Conservation (phyloP, 2,113 vertebrate genomes). For the Eublepharis macularius region DNA sequence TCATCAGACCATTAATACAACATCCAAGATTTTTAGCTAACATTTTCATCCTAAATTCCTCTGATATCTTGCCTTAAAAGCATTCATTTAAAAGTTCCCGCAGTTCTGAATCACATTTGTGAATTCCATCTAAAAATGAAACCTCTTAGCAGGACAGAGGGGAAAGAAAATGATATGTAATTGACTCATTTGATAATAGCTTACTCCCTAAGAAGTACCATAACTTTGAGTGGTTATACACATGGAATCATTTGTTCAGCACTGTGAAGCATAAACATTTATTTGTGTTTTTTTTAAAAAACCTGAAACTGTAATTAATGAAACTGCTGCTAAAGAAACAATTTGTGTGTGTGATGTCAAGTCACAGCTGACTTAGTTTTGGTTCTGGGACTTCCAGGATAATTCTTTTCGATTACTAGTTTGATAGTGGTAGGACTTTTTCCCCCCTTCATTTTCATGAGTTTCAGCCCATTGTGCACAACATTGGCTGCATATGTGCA, state of each 20-base stretch:
- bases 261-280: neutral
- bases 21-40: conserved; percentile 27
- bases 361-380: too few relatives aligned
- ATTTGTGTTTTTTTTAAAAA: neutral
- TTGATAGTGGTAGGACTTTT: too few relatives aligned
- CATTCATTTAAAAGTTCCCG: conserved; percentile 3
- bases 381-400: too few relatives aligned
- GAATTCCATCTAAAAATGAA: neutral
- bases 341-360: too few relatives aligned
- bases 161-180: conserved; percentile 1
- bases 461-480: too few relatives aligned
- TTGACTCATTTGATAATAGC: conserved; percentile 58
- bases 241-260: neutral
- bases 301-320: neutral
- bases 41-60: conserved; percentile 24
- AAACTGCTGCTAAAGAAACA: neutral
- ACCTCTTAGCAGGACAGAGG: neutral
- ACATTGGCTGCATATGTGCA: too few relatives aligned
- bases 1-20: neutral
- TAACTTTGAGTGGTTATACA: neutral
- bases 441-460: too few relatives aligned
- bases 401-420: too few relatives aligned
- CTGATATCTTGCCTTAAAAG: conserved; percentile 23
- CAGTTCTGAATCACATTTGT: neutral
- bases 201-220: conserved; percentile 34